Evolutionary conservation across 1,140 invertebrate genomes (phyloP), one percentile per base, ranked within the genome.

Genomic region (Drosophila pruinosa): DNA sequence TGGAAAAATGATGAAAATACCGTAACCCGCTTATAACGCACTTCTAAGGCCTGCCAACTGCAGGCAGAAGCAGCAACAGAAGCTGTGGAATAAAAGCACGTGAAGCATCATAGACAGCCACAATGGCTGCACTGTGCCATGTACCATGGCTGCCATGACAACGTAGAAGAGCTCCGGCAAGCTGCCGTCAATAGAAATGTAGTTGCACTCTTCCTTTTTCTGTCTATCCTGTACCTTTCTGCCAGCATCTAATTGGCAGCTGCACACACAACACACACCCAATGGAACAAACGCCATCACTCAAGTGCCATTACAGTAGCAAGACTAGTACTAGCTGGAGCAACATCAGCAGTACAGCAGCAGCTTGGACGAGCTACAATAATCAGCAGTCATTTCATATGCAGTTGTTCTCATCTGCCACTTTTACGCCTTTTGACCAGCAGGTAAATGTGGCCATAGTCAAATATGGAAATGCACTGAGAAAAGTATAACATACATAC

Each of bases 11-110:
- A 73, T 58, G 72, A 76, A 85, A 83, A 85, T 76, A 47, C 56
- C 72, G 65, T 83, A 83, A 83, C 67, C 80, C 80, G 80, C 80
- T 83, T 83, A 83, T 73, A 59, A 75, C 80, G 41, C 62, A 85
- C 67, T 76, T 17, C 56, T 36, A 59, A 67, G 68, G 22, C 31
- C 21, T 15, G 54, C 41, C 39, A 69, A 53, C 48, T 56, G 19
- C 15, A 47, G 15, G 57, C 17, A 24, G 6, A n/a, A 53, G 61
- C 12, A 48, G 34, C 36, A 21, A 17, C 19, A 62, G 45, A 14
- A 24, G 39, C 5, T 21, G 31, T 24, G 24, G 10, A 52, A 21
- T 26, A 58, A 17, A 8, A 7, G 31, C 4, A 58, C 28, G 38
- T 4, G 47, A 26, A 43, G 36, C 28, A 19, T 28, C 24, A 41